Evolutionary conservation across 2,888 invertebrate genomes (phyloP).

Genomic region (Pristionchus exspectatus): DNA sequence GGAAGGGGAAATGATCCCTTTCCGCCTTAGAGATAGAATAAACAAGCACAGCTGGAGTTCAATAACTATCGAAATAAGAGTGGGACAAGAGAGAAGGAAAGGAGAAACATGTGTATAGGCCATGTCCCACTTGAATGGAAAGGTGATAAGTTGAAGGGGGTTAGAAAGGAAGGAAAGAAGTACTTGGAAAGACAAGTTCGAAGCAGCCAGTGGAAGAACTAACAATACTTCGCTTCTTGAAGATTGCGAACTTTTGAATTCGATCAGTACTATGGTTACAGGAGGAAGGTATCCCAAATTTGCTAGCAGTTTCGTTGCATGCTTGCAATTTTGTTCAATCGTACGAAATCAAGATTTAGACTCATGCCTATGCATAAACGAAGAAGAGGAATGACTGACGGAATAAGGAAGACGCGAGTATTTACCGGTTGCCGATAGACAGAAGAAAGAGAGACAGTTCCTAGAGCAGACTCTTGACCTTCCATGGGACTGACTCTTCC

Average conservation of each 20-base stretch:
- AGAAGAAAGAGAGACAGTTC: not conserved
- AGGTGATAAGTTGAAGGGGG: not conserved
- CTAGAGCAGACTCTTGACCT: conserved; percentile 27
- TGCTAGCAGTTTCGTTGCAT: not conserved
- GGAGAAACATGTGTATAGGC: not conserved
- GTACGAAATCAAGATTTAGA: no score
- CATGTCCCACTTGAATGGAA: conserved; percentile 31
- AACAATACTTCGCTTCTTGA: not conserved
- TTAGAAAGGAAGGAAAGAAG: not conserved
- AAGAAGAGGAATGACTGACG: not conserved
- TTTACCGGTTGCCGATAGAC: conserved; percentile 35
- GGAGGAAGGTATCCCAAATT: not conserved
- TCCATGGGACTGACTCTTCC: not conserved
- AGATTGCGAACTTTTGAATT: not conserved
- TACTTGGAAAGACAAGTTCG: not conserved
- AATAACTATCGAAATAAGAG: conserved; percentile 42
- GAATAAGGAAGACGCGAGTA: not conserved
- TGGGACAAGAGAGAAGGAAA: not conserved
- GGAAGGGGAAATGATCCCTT: not conserved
- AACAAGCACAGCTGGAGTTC: conserved; percentile 41
- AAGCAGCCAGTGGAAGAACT: not conserved
- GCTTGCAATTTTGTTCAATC: no score
- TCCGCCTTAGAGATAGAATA: not conserved
- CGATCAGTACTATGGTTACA: not conserved
- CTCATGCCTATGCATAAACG: no score